Percentiles rank a stretch among this genome's conserved stretches.
Evolutionary conservation across 1,140 invertebrate genomes (phyloP).

Genomic region (Apis cerana): DNA sequence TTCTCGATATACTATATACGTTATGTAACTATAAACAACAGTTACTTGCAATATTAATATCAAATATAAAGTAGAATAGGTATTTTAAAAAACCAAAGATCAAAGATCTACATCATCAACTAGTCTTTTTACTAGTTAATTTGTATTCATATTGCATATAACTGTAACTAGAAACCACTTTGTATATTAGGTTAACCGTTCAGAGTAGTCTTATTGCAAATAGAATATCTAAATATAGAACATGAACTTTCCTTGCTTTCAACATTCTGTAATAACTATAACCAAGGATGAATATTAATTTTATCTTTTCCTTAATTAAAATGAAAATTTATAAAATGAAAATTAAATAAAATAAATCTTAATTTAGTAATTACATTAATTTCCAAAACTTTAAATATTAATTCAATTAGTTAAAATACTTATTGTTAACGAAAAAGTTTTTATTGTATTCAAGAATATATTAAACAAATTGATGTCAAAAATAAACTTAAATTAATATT

Average conservation of each 20-base stretch:
- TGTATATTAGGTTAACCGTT: slow-evolving; percentile 13
- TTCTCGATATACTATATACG: not conserved
- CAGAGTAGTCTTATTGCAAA: not conserved
- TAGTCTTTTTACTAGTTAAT: not conserved
- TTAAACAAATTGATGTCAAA: too few species aligned
- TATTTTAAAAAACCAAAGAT: not conserved
- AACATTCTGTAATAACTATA: not conserved
- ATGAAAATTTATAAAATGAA: not conserved
- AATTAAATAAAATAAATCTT: not conserved
- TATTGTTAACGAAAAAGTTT: too few species aligned
- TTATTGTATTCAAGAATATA: too few species aligned
- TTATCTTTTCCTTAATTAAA: not conserved
- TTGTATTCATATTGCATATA: not conserved
- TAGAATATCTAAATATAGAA: not conserved
- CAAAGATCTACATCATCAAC: not conserved
- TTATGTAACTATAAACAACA: not conserved
- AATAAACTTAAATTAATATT: too few species aligned
- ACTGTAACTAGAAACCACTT: slow-evolving; percentile 17
- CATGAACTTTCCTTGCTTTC: not conserved
- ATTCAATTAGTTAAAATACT: too few species aligned
- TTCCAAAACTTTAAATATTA: not conserved
- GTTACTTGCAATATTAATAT: not conserved
- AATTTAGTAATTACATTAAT: not conserved
- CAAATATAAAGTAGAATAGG: too few species aligned
- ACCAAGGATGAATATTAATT: not conserved